Base-by-base conservation (phyloP, 30 jellyfish, hydroid and myxozoan species). In the Hydra vulgaris region DNA sequence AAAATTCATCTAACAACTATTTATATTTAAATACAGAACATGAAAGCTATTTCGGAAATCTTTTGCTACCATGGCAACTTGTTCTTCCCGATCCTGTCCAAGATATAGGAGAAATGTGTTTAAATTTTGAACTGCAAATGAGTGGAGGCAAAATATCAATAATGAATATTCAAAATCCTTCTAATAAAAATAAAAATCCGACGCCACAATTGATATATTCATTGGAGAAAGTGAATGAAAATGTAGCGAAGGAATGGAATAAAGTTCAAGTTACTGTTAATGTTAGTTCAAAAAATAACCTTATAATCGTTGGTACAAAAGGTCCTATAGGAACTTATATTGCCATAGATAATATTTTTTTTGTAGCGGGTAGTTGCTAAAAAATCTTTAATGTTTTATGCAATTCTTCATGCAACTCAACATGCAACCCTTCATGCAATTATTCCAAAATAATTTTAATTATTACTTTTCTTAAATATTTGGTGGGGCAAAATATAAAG, bases 51-150 rank as follows among this genome's bases (percentile, higher is more conserved):
- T 27, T 67, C 8, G 96, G 92, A 23, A 82, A 81, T 12, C 79
- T 88, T 25, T 40, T 76, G 55, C 25, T 88, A 83, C 96, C 96
- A 73, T 88, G 93, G 96, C 93, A 88, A 61, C 89, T 88, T 27
- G 89, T 88, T 25, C 81, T 88, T 53, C 96, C 96, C 0, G 85
- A 78, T 15, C 23, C 52, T 18, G 12, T 0, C 5, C 27, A 19
- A 22, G 83, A 79, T 71, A 72, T 71, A 26, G 96, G 96, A 18
- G 21, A 80, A 26, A 88, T 88, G 96, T 88, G 96, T 74, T 85
- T 88, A 23, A 79, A 88, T 70, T 67, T 88, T 81, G 77, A 82
- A 27, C 83, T 25, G 77, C 92, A 77, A 74, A 82, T 88, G 18
- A 88, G 86, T 85, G 82, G 61, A 22, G 96, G 87, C 0, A 21